Conservation (phyloP, 2,113 vertebrate species). For the Amazona vittata region DNA sequence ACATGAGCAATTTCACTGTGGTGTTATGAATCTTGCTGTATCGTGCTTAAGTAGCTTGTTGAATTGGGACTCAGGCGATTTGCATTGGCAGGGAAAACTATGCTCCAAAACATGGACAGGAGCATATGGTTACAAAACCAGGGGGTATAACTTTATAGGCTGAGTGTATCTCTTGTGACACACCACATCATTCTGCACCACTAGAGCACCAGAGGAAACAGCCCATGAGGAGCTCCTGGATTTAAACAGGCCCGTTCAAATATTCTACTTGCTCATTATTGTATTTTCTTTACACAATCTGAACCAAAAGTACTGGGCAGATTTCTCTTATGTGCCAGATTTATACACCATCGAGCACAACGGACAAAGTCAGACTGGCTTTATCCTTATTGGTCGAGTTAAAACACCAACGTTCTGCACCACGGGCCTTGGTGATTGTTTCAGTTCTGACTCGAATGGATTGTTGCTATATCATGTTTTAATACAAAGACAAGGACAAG, state of each 20-base stretch:
- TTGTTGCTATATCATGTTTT: not conserved
- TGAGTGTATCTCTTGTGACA: not conserved
- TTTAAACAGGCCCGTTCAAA: slow-evolving; percentile 16
- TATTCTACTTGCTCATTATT: not conserved
- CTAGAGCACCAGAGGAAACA: not conserved
- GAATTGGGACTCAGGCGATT: not conserved
- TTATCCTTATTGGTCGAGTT: slow-evolving; percentile 21
- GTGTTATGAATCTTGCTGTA: not conserved
- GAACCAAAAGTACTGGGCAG: slow-evolving; percentile 7
- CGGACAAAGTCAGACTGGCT: not conserved
- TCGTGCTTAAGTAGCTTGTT: not conserved
- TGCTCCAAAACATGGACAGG: not conserved
- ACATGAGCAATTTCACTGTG: not conserved
- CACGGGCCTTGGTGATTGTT: not conserved
- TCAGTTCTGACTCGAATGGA: not conserved
- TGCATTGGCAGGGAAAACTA: not conserved
- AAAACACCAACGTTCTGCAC: not conserved
- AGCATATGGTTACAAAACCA: not conserved
- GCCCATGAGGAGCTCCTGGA: slow-evolving; percentile 2
- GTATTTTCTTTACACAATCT: not conserved
- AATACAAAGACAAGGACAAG: not conserved
- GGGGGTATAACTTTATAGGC: not conserved
- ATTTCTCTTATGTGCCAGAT: slow-evolving; percentile 43
- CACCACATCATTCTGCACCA: not conserved
- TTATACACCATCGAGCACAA: slow-evolving; percentile 39